Conservation (phyloP, 2,888 invertebrate genomes). For the Dusona sp. region DNA sequence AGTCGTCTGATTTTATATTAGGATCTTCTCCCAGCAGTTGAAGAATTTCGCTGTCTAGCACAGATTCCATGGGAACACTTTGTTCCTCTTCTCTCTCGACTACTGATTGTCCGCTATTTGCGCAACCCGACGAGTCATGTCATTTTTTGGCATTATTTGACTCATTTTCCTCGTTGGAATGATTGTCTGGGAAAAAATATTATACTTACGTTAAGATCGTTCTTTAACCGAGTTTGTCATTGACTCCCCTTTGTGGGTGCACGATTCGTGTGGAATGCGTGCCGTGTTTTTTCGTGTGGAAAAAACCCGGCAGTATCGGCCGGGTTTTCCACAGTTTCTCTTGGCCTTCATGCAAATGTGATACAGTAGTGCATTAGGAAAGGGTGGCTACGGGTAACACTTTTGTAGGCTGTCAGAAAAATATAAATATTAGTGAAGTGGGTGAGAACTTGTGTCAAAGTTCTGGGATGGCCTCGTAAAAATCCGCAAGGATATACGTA, state of each 20-base stretch:
- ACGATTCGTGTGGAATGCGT: conserved; percentile 14
- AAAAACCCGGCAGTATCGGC: no score
- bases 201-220: neutral
- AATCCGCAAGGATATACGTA: no score
- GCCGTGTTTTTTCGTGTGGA: no score
- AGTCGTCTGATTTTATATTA: neutral
- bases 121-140: neutral
- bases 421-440: no score
- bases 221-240: neutral
- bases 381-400: no score
- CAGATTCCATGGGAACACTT: neutral
- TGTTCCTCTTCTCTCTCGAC: neutral
- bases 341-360: no score
- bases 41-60: neutral
- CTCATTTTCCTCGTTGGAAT: neutral
- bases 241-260: neutral
- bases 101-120: neutral
- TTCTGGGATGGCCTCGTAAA: no score
- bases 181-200: neutral
- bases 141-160: conserved; percentile 1
- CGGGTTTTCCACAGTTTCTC: no score
- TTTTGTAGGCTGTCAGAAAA: no score
- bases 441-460: no score
- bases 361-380: no score
- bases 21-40: neutral